These are phyloP conservation scores for Chymomyza amoena DNA, from an alignment of 2,888 invertebrate species.

Conservation along the genomic window DNA sequence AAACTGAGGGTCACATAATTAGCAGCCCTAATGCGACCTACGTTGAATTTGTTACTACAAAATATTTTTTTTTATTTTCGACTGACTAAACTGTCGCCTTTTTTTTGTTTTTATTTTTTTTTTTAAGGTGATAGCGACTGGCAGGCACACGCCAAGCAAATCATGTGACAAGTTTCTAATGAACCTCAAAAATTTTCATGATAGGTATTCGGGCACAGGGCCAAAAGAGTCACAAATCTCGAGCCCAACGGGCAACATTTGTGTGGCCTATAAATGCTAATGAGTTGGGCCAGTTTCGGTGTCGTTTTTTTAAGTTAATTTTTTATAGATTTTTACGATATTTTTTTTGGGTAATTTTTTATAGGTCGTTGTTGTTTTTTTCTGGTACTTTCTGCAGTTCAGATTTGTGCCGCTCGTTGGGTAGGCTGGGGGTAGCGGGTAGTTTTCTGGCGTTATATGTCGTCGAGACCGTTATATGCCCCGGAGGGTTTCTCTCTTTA, in stretches of 20 bases:
- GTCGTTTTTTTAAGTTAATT: conserved; percentile 41
- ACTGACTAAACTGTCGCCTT: neutral
- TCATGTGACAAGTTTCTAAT: conserved; percentile 71
- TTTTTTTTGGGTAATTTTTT: conserved; percentile 63
- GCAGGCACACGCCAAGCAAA: conserved; percentile 50
- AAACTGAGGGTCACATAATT: conserved; percentile 57
- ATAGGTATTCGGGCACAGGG: neutral
- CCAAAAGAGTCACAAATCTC: conserved; percentile 35
- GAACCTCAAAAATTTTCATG: conserved; percentile 45
- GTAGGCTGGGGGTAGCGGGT: neutral
- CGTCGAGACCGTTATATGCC: neutral
- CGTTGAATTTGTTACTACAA: conserved; percentile 5
- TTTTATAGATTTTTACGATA: conserved; percentile 65
- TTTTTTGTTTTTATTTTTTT: conserved; percentile 21
- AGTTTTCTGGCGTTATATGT: neutral
- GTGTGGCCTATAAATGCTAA: conserved; percentile 70
- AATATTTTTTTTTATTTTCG: conserved; percentile 7
- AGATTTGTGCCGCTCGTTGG: conserved; percentile 1
- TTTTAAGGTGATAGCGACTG: conserved; percentile 21
- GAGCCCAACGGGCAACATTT: conserved; percentile 40
- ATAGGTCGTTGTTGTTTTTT: conserved; percentile 46
- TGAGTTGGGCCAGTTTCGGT: conserved; percentile 35
- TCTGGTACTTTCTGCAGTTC: neutral
- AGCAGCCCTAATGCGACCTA: conserved; percentile 50
- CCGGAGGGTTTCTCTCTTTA: neutral